Percentiles rank a stretch among this genome's conserved stretches.
phyloP scores from a whole-genome alignment of 1,140 invertebrate species.

The Drosophila prosaltans region DNA sequence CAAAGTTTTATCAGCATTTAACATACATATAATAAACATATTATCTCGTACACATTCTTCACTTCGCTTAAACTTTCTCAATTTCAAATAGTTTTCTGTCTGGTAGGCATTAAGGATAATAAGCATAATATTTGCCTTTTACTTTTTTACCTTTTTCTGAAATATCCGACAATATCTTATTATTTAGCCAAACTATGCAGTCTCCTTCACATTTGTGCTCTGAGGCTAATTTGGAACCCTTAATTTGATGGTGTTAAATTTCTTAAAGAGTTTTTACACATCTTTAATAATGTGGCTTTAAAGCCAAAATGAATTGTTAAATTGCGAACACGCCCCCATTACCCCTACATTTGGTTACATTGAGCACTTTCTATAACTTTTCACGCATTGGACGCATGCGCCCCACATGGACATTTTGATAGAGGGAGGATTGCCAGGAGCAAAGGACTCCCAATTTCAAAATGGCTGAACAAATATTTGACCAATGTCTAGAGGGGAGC shows the following conservation, averaged over 20 bases:
- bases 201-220: not conserved
- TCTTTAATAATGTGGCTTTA: slow-evolving; percentile 4
- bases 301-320: slow-evolving; percentile 35
- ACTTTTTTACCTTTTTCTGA: not conserved
- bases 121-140: not conserved
- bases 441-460: slow-evolving; percentile 60
- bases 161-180: not conserved
- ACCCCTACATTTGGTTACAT: not conserved
- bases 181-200: not conserved
- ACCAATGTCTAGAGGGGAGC: slow-evolving; percentile 51
- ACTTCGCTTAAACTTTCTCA: not conserved
- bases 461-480: slow-evolving; percentile 82
- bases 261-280: not conserved
- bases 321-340: slow-evolving; percentile 33
- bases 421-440: slow-evolving; percentile 37
- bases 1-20: too few species aligned
- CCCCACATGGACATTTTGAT: slow-evolving; percentile 5
- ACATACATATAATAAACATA: too few species aligned
- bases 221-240: not conserved
- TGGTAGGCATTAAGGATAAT: not conserved
- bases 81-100: not conserved
- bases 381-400: slow-evolving; percentile 48
- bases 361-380: slow-evolving; percentile 28
- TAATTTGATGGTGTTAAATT: slow-evolving; percentile 2
- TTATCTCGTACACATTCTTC: not conserved